Evolutionary conservation across 2,113 vertebrate genomes (phyloP), one percentile per base, ranked within the genome.

Genomic region (Chaetops frenatus): DNA sequence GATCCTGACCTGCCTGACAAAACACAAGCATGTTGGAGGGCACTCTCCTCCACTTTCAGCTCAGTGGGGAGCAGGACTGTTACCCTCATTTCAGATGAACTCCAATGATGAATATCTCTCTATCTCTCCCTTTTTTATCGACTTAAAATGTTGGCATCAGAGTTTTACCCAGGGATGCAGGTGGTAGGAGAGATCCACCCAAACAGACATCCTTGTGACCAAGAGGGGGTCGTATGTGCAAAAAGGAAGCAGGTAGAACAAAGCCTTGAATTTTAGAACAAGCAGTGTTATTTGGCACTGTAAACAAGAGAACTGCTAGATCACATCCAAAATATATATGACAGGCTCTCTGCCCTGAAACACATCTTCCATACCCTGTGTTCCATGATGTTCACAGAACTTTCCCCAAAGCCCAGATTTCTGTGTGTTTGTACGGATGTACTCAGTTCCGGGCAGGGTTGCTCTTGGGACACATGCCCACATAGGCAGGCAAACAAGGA

Each of bases 321-420:
- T 80, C 19, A 28, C 11, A 40, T 29, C 29, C 82, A 83, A 82
- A 60, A 57, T 11, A 14, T 31, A 38, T 1, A 0, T n/a, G 15
- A 14, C 21, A 53, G n/a, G 7, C 58, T 74, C 60, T 64, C 3
- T 28, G 47, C 51, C 45, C 54, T 35, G 38, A 80, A 88, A 74
- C 15, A 60, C 0, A 0, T 36, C 18, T 71, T 27, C 12, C 1
- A 1, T 56, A 40, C 0, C 0, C 51, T 81, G 28, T 48, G 44
- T 25, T 87, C 54, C 62, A 44, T 83, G 56, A 45, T 28, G 20
- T 60, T 33, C 35, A 28, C 9, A 73, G 62, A 53, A 14, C 6
- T 70, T 80, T 44, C 19, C 71, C 58, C 42, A 83, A 29, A 86
- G 74, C 60, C 44, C 81, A 64, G 2, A 73, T 33, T 48, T 62